Base-by-base conservation (phyloP, 2,113 vertebrate genomes). In the Rhabdornis inornatus region DNA sequence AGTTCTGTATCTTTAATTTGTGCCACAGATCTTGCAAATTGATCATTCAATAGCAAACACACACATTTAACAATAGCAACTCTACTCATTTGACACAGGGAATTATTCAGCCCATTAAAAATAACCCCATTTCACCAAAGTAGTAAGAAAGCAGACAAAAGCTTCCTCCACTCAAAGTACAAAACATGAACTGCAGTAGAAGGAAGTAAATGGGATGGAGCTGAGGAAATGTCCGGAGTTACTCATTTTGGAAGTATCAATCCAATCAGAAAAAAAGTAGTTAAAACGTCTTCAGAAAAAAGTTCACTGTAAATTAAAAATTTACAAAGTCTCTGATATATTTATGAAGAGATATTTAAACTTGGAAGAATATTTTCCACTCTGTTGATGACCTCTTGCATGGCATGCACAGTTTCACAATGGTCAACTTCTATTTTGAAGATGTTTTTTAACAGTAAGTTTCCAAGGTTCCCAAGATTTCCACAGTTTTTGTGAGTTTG, bases 281-380 rank as follows among this genome's bases (percentile, higher is more conserved):
- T 14, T 65, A 30, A 79, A 59, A 14, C 2, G 1, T 28, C 52
- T 42, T 69, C 30, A 61, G 65, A 28, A 90, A 57, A 59, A 87
- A 81, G 13, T 8, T 42, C 16, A 61, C 37, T 57, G 44, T 45
- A 22, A 79, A 76, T 68, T 27, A 59, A 63, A 82, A 59, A 45
- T 75, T 89, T 39, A 52, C 6, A 9, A 75, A 71, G 35, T 10
- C 37, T 42, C 39, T 55, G 27, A 52, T 2, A 9, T 55, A 42
- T 82, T 85, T 85, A 61, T 81, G 25, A 77, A 78, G 60, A 81
- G 23, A 30, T 25, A 84, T 22, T 87, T 78, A 81, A 92, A 63
- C 30, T 45, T 25, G 17, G 24, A 74, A 53, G 9, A 83, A 5
- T 15, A 39, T 77, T 80, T 92, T 72, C 50, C 15, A 27, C 23